These are phyloP conservation scores for Aspidapion aeneum DNA, from an alignment of 2,888 invertebrate species.

Conservation along the genomic window DNA sequence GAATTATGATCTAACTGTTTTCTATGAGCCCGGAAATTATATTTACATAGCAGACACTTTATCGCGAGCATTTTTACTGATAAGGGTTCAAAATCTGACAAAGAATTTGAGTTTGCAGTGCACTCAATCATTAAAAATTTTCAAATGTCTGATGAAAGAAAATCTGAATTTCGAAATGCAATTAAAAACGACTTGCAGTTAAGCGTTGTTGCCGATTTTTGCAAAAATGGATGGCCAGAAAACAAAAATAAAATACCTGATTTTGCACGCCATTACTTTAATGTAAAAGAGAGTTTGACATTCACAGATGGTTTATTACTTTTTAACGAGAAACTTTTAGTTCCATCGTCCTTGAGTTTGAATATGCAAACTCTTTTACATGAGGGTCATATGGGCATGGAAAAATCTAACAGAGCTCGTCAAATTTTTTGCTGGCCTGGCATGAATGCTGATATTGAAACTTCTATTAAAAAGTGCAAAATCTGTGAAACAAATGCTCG, in stretches of 20 bases:
- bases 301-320: not conserved
- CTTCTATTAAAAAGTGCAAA: slow-evolving; percentile 7
- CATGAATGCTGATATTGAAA: slow-evolving; percentile 9
- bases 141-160: slow-evolving; percentile 8
- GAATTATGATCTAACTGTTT: slow-evolving; percentile 8
- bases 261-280: not conserved
- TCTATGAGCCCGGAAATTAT: slow-evolving; percentile 10
- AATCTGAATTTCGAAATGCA: slow-evolving; percentile 1
- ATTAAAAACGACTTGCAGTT: not conserved
- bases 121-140: not conserved
- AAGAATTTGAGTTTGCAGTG: slow-evolving; percentile 2
- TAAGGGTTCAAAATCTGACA: not conserved
- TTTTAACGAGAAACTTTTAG: not conserved
- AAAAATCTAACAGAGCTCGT: slow-evolving; percentile 15
- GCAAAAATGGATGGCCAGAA: not conserved
- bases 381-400: slow-evolving; percentile 17
- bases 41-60: slow-evolving; percentile 28
- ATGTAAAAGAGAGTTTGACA: not conserved
- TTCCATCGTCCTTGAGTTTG: not conserved
- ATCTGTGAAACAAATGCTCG: slow-evolving; percentile 12
- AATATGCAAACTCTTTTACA: slow-evolving; percentile 13
- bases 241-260: not conserved
- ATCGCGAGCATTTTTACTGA: not conserved
- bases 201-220: not conserved
- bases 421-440: slow-evolving; percentile 22